These are phyloP conservation scores for Nilaparvata lugens DNA, from an alignment of 1,140 invertebrate species.

Conservation along the genomic window DNA sequence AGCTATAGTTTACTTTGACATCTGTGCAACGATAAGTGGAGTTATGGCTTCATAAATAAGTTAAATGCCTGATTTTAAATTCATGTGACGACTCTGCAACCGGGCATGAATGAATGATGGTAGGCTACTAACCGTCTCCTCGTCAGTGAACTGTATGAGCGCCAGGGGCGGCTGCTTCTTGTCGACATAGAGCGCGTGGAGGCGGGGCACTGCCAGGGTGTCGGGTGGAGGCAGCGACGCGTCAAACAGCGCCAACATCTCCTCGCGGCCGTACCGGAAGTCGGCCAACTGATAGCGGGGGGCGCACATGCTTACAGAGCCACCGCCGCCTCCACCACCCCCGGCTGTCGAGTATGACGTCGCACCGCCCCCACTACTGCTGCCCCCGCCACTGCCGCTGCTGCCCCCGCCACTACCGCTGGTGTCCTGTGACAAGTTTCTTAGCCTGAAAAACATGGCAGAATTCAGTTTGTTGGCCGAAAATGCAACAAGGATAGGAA, in stretches of 20 bases:
- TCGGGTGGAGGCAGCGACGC: conserved; percentile 54
- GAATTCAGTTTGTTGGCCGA: neutral
- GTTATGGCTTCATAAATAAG: no score
- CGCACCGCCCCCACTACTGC: neutral
- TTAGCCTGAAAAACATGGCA: neutral
- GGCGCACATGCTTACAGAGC: neutral
- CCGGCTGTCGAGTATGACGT: conserved; percentile 11
- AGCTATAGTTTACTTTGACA: no score
- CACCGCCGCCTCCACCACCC: conserved; percentile 11
- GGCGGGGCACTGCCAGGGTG: conserved; percentile 48
- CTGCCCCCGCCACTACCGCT: neutral
- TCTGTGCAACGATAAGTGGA: no score
- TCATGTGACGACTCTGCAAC: no score
- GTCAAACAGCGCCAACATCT: conserved; percentile 77
- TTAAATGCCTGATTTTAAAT: no score
- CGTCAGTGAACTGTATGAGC: conserved; percentile 64
- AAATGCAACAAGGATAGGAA: neutral
- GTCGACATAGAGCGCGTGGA: conserved; percentile 59
- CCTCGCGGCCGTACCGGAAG: conserved; percentile 69
- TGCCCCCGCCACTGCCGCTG: neutral
- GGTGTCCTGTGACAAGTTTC: neutral
- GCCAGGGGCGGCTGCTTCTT: conserved; percentile 68
- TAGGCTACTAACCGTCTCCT: conserved; percentile 56
- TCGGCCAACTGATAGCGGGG: conserved; percentile 8
- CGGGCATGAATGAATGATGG: neutral